Conservation (phyloP, 1,140 invertebrate species). For the Neuroterus valhalla region DNA sequence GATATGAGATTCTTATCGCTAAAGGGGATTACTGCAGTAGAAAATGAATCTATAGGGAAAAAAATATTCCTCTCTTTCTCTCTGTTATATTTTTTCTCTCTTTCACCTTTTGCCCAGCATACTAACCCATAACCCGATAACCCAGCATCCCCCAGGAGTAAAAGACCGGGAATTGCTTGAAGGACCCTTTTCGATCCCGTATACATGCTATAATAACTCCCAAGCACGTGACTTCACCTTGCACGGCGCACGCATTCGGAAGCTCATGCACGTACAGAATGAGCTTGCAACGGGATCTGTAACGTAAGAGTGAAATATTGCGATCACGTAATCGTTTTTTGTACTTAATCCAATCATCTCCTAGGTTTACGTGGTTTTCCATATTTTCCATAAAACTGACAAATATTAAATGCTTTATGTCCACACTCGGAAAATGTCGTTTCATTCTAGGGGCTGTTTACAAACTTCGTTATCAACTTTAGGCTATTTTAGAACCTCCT, state of each 20-base stretch:
- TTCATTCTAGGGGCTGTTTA: too few species aligned
- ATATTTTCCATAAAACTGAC: not conserved
- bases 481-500: too few species aligned
- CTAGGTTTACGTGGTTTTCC: not conserved
- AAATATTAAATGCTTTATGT: not conserved
- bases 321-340: not conserved
- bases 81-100: constrained; percentile 1
- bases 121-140: not conserved
- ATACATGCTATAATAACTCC: not conserved
- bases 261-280: not conserved
- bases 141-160: constrained; percentile 1
- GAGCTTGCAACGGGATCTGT: not conserved
- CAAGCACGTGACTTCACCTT: not conserved
- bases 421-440: too few species aligned
- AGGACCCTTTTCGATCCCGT: constrained; percentile 1
- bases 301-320: not conserved
- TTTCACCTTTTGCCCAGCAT: not conserved
- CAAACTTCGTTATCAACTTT: too few species aligned
- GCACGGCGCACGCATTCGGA: not conserved
- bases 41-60: constrained; percentile 1
- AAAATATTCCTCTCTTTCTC: not conserved
- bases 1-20: not conserved
- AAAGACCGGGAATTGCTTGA: constrained; percentile 7
- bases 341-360: not conserved
- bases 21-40: not conserved